Base-by-base conservation (phyloP, 2,113 vertebrate genomes). In the Peromyscus californicus region DNA sequence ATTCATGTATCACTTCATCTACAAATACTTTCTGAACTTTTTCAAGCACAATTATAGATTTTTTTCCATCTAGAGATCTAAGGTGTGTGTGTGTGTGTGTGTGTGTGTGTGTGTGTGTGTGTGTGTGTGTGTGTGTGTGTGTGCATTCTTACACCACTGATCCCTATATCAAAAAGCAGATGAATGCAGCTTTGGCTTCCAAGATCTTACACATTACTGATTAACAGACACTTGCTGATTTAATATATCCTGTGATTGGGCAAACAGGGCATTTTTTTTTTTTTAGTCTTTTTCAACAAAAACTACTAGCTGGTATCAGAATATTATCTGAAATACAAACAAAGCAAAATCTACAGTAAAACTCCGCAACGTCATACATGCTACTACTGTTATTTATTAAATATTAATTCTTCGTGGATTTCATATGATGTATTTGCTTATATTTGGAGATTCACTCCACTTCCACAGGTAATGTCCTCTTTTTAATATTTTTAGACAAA, bases 141-240 rank as follows among this genome's bases (percentile, higher is more conserved):
- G 84, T 80, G 10, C 91, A 22, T 93, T 69, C n/a, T 67, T 94
- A 33, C n/a, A 57, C 31, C 17, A 67, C 29, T 84, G 36, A n/a
- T 86, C 42, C 39, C 74, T 65, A 90, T n/a, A 84, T 63, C 24
- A 22, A 51, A 22, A 95, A 94, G 51, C 39, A 86, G 45, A 95
- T 92, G 29, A 39, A 89, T 59, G 67, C 70, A 82, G 13, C 76
- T 76, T 91, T 91, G 39, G 51, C 78, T n/a, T 84, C 51, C 9
- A 85, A 42, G 61, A 42, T 48, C 15, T n/a, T 4, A 75, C 22
- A 87, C n/a, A 61, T 76, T 45, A 76, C 39, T 94, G 54, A 94
- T 92, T 85, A 80, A 59, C 36, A 31, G 31, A 59, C 94, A 11
- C 61, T 88, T 91, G 57, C 65, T 91, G 65, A 86, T 91, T 85